A percentile compares a stretch with the other conserved stretches of the same genome.
Evolutionary conservation across 2,113 vertebrate genomes (phyloP).

Genomic region (Thinocorus orbignyianus): DNA sequence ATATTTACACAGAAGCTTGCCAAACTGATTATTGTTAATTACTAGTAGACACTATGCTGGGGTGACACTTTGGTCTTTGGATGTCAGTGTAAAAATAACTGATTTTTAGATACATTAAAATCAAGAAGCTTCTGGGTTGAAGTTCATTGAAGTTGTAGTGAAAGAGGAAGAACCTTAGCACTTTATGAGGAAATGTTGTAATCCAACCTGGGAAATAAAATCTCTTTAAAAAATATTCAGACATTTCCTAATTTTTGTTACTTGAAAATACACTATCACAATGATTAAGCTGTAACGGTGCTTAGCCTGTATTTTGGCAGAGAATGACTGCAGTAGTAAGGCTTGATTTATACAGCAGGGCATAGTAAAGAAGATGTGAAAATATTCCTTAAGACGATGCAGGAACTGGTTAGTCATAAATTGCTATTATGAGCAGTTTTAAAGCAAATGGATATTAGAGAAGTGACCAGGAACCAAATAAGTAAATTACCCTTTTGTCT

Average conservation of each 20-base stretch:
- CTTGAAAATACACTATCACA: not conserved
- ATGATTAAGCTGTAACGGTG: not conserved
- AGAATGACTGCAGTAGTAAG: not conserved
- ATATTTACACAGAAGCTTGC: not conserved
- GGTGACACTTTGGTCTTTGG: not conserved
- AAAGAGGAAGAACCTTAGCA: not conserved
- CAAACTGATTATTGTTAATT: not conserved
- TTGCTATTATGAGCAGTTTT: not conserved
- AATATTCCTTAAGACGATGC: not conserved
- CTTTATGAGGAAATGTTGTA: not conserved
- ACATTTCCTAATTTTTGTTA: not conserved
- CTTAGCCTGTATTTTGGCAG: not conserved
- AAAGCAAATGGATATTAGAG: not conserved
- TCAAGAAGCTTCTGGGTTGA: not conserved
- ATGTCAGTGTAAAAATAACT: not conserved
- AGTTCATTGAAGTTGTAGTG: not conserved
- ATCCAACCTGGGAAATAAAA: not conserved
- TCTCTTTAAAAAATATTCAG: not conserved
- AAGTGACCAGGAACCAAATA: not conserved
- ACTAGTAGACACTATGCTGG: not conserved
- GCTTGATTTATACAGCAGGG: not conserved
- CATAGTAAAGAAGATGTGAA: not conserved
- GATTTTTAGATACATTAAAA: not conserved
- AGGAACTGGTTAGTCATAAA: not conserved
- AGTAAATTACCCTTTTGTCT: conserved; percentile 53